Evolutionary conservation across 2,113 vertebrate species (phyloP).

Genomic region (Antennarius striatus): DNA sequence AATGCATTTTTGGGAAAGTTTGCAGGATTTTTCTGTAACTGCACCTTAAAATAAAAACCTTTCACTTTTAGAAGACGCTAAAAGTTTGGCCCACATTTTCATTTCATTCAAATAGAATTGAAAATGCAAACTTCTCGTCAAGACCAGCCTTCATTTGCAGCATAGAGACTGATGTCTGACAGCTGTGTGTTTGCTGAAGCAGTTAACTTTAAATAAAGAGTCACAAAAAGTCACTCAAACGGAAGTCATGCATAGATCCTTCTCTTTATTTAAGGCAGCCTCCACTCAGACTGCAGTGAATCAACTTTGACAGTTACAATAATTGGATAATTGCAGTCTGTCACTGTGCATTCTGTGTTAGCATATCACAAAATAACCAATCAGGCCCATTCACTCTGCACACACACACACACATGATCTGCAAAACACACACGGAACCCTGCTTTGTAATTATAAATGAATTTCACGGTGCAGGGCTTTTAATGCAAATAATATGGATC

Average conservation of each 20-base stretch:
- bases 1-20: not conserved
- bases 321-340: constrained; percentile 80
- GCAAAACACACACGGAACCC: constrained; percentile 64
- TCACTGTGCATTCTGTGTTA: constrained; percentile 75
- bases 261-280: constrained; percentile 17
- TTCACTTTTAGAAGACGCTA: not conserved
- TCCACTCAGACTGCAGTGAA: constrained; percentile 56
- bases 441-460: constrained; percentile 78
- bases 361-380: constrained; percentile 76
- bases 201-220: not conserved
- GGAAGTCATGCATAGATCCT: constrained; percentile 16
- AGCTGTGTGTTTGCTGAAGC: constrained; percentile 4
- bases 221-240: constrained; percentile 4
- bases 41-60: too few species aligned
- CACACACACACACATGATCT: constrained; percentile 71
- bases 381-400: constrained; percentile 55
- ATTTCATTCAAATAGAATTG: not conserved
- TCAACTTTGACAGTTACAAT: constrained; percentile 82
- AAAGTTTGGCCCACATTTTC: not conserved
- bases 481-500: constrained; percentile 82
- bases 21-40: too few species aligned
- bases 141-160: not conserved
- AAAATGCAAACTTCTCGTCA: not conserved
- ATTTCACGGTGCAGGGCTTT: constrained; percentile 80
- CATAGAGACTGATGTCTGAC: not conserved